These are phyloP conservation scores for Hemibagrus guttatus DNA, from an alignment of 2,797 vertebrate genomes.

Conservation along the genomic window DNA sequence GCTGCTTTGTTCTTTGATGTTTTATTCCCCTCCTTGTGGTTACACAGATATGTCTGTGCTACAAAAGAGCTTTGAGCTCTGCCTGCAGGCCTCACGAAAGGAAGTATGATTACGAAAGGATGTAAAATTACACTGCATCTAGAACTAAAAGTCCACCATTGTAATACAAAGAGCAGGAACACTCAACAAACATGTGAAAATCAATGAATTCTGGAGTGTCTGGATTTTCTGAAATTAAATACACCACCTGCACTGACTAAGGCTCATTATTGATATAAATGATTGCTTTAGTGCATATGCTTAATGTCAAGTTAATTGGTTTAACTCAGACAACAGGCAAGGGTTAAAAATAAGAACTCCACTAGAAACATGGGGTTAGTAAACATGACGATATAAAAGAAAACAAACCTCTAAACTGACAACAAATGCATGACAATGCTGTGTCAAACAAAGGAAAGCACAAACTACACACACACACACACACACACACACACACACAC, in stretches of 20 bases:
- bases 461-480: slow-evolving; percentile 5
- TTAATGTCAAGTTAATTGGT: not conserved
- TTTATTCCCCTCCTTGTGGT: slow-evolving; percentile 59
- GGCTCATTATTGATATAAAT: not conserved
- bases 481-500: not conserved
- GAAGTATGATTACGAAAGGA: too few species aligned
- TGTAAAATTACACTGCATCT: slow-evolving; percentile 38
- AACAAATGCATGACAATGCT: not conserved
- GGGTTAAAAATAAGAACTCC: not conserved
- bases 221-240: not conserved
- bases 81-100: slow-evolving; percentile 68
- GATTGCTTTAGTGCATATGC: not conserved
- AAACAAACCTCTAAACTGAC: not conserved
- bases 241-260: not conserved
- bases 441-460: slow-evolving; percentile 1
- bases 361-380: not conserved
- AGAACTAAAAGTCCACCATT: slow-evolving; percentile 22
- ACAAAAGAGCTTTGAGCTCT: slow-evolving; percentile 69
- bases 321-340: not conserved
- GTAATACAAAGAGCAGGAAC: slow-evolving; percentile 42
- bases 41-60: slow-evolving; percentile 67
- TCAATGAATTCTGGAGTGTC: not conserved
- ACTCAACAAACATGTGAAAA: slow-evolving; percentile 10
- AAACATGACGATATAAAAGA: not conserved
- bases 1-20: slow-evolving; percentile 23